Evolutionary conservation across 1,140 invertebrate genomes (phyloP), one percentile per base, ranked within the genome.

Genomic region (Magallana angulata): DNA sequence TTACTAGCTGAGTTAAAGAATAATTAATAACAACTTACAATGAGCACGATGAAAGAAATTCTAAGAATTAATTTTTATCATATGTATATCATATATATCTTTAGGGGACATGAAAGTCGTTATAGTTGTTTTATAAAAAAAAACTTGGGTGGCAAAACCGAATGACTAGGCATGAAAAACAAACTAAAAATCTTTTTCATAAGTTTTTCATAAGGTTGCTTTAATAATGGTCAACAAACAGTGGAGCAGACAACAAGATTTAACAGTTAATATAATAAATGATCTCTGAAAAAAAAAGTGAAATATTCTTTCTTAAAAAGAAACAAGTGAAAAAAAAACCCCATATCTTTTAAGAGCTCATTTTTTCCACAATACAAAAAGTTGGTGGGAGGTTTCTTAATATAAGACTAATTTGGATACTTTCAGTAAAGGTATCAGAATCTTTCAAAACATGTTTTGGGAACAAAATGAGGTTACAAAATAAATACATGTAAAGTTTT

Each of bases 171-270:
- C 24, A 24, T 24, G 24, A 30, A 30, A 76, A 36, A 76, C 7
- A 12, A 76, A 76, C 68, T 24, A 76, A 76, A 64, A 76, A 14
- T 30, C 8, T 3, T 76, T 12, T 30, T 30, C 12, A 36, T 48
- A 4, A 48, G 36, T 48, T 36, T 76, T 76, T 76, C 68, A 30
- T 76, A 30, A 76, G 68, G 68, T 76, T 76, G 68, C 68, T 76
- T 76, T 76, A 76, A 76, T 76, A 76, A 30, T 76, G 68, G 68
- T 76, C 68, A 76, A 76, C 68, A 76, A 76, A 76, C 24, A 76
- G 36, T 76, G 68, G 68, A 18, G 68, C 24, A 76, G 68, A 76
- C 68, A 76, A 76, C 68, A 76, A 76, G 24, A 30, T 76, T 76
- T 76, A 76, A 76, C 68, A 76, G 68, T 30, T 30, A 76, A 76